A percentile compares a stretch with the other conserved stretches of the same genome.
phyloP scores from a whole-genome alignment of 2,888 invertebrate species.

The Glaucopsyche alexis region DNA sequence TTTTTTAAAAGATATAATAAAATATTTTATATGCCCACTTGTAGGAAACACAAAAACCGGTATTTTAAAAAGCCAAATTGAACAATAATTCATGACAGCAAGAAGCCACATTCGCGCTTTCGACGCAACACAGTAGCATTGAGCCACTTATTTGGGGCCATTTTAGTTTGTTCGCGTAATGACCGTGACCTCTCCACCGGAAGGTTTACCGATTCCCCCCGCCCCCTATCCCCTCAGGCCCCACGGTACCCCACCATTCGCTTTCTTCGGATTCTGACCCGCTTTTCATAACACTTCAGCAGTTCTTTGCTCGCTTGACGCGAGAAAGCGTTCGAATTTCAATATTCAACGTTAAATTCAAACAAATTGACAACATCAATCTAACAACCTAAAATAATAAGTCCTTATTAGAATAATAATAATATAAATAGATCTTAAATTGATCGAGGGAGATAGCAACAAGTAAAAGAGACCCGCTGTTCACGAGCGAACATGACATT shows the following conservation, averaged over 20 bases:
- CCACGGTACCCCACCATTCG: slow-evolving; percentile 60
- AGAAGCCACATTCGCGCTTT: slow-evolving; percentile 43
- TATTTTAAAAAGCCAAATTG: neutral
- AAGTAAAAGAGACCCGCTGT: slow-evolving; percentile 9
- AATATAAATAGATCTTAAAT: neutral
- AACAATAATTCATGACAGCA: slow-evolving; percentile 1
- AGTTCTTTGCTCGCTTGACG: slow-evolving; percentile 56
- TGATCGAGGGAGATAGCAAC: neutral
- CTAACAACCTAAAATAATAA: slow-evolving; percentile 28
- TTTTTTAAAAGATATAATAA: neutral
- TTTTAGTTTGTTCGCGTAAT: slow-evolving; percentile 48
- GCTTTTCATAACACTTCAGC: slow-evolving; percentile 76
- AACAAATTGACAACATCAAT: slow-evolving; percentile 47
- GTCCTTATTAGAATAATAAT: neutral
- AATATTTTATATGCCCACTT: too few relatives aligned
- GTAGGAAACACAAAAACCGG: neutral
- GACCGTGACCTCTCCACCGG: slow-evolving; percentile 74
- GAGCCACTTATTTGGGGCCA: slow-evolving; percentile 40
- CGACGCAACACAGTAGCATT: slow-evolving; percentile 60
- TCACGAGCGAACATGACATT: neutral
- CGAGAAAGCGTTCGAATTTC: slow-evolving; percentile 72
- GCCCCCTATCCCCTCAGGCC: slow-evolving; percentile 45
- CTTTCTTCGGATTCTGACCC: slow-evolving; percentile 79
- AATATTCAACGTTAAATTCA: slow-evolving; percentile 43
- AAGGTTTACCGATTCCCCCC: slow-evolving; percentile 60